A percentile compares a stretch with the other conserved stretches of the same genome.
Evolutionary conservation across 2,113 vertebrate genomes (phyloP).

Genomic region (Stegastes partitus): DNA sequence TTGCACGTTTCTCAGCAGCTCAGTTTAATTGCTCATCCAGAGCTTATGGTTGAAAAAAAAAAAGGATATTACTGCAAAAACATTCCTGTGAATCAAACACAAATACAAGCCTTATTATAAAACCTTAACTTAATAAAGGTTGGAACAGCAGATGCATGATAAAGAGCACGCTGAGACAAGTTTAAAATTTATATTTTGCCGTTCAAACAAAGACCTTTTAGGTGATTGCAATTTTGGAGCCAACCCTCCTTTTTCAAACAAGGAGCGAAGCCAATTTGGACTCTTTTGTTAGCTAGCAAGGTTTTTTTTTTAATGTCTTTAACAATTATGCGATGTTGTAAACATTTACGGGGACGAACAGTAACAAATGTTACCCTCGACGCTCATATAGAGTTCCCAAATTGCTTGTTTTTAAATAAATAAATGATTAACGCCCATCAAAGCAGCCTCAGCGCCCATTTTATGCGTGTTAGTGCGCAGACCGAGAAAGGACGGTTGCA

Average conservation of each 20-base stretch:
- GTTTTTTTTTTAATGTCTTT: constrained; percentile 5
- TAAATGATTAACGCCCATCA: constrained; percentile 11
- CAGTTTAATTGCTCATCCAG: no score
- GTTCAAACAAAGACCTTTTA: constrained; percentile 2
- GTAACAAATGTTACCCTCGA: constrained; percentile 13
- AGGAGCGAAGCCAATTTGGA: background rate
- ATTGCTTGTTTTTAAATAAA: constrained; percentile 7
- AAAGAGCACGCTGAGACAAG: background rate
- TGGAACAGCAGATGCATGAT: background rate
- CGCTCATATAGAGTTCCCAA: constrained; percentile 8
- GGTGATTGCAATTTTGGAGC: constrained; percentile 3
- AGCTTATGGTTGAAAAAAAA: no score
- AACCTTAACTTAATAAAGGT: background rate
- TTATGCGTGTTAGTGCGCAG: constrained; percentile 12
- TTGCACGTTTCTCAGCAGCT: no score
- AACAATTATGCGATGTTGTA: constrained; percentile 12
- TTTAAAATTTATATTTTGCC: background rate
- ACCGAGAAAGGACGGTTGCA: constrained; percentile 27
- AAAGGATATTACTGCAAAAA: no score
- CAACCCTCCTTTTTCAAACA: background rate
- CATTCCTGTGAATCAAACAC: background rate
- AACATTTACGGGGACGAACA: constrained; percentile 26
- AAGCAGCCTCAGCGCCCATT: constrained; percentile 20
- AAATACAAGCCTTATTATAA: background rate
- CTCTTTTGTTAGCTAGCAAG: background rate